Base-by-base conservation (phyloP, 2,797 vertebrate species). In the Austrolebias charrua region DNA sequence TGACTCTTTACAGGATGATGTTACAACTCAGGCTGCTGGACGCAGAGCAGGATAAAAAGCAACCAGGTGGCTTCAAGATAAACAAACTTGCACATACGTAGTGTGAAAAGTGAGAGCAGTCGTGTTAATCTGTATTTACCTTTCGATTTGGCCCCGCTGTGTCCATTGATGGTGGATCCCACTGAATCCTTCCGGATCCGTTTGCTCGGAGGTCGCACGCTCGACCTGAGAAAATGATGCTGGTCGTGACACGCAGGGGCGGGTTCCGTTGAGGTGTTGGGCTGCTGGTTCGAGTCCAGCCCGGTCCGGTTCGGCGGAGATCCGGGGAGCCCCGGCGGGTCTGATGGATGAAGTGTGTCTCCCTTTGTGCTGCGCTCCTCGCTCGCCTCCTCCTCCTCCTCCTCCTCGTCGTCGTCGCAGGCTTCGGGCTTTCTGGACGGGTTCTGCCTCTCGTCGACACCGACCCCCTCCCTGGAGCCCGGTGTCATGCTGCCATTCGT, bases 191-290 rank as follows among this genome's bases (percentile, higher is more conserved):
- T 98, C 94, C 96, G 94, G 86, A 96, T 92, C 87, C 96, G 94
- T 86, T 99, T 99, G 92, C 94, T 98, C 84, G 98, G 97, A 60
- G 98, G 98, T 90, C 98, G 91, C 83, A 99, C 98, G 67, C 98
- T 98, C 67, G 98, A 99, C 85, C 97, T 92, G 67, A 99, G 95
- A 91, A 99, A 99, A 93, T 99, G 98, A 94, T 98, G 98, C 92
- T 99, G 98, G 91, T 99, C 97, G 82, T 95, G 95, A 86, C 91
- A 93, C 81, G 93, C 94, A 47, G 91, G 88, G 44, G 86, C 77
- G 61, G 93, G 76, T 5, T 92, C 83, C 45, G 85, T 18, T 1
- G 85, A 71, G 46, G 82, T 80, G 43, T 86, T 86, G 55, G 84
- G 63, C 54, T 81, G 88, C 64, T 86, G 90, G 80, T 58, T 84